Base-by-base conservation (phyloP, 1,140 invertebrate genomes). In the Sinella curviseta region DNA sequence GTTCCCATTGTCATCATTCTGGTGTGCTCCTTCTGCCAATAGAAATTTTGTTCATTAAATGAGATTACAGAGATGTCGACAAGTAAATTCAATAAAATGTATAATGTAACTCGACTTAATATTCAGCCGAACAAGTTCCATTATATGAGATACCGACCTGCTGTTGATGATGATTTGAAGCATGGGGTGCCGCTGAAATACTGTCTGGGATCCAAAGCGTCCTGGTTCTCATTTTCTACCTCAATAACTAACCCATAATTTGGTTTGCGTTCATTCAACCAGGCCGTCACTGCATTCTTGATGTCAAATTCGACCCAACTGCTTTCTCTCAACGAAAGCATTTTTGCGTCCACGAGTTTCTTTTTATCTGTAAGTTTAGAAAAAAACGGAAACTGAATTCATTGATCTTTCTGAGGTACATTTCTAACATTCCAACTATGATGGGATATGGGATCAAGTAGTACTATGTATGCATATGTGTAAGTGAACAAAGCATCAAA, bases 161-260 rank as follows among this genome's bases (percentile, higher is more conserved):
- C n/a, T n/a, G 26, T 26, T 75, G 74, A 36, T 3, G 4, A 4
- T 39, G 28, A 3, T 26, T 26, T 26, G 34, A 75, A 14, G 16
- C 74, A 54, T 17, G 74, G 74, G 74, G 74, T n/a, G 83, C 88
- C 86, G 75, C 89, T 87, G 82, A 91, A 90, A 81, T 89, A 90
- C 70, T 86, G 84, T 8, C 86, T 84, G 0, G 90, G 88, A 80
- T 89, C 88, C 28, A 91, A 81, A 0, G 88, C 82, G 77, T 87
- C 87, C 1, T 89, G 89, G 55, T 91, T 90, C 84, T 91, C 90
- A 83, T 92, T 90, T 84, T 91, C 90, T 12, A 92, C 90, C 82
- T 90, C 87, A 30, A 92, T 86, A 14, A 88, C 88, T 39, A 92
- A 82, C 2, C 90, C 90, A 81, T 90, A 88, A 84, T 91, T 92